Evolutionary conservation across 2,797 vertebrate species (phyloP).

Genomic region (Sebastes cheni): DNA sequence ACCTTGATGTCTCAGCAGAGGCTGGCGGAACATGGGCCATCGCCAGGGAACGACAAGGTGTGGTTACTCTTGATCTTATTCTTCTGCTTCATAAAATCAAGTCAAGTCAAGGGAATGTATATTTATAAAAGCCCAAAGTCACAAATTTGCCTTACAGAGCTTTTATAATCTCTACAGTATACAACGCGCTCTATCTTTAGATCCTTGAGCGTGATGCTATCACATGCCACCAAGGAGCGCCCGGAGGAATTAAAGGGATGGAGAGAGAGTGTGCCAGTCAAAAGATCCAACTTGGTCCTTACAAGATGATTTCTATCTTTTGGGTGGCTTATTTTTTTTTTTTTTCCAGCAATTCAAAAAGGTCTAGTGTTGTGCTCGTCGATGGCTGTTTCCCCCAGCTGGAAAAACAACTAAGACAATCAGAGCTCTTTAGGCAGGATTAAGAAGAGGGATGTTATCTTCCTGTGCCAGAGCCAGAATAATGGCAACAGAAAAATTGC

Average conservation of each 20-base stretch:
- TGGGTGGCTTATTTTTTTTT: not conserved
- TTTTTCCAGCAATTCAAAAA: not conserved
- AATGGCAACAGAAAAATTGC: constrained; percentile 17
- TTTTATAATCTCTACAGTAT: not conserved
- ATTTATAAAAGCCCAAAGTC: constrained; percentile 23
- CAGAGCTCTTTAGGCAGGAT: constrained; percentile 32
- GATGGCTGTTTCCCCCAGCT: not conserved
- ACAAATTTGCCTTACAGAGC: constrained; percentile 2
- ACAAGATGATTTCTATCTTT: not conserved
- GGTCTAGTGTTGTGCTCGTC: not conserved
- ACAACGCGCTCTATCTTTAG: not conserved
- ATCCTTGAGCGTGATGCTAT: not conserved
- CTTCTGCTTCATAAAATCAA: not conserved
- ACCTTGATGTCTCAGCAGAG: not conserved
- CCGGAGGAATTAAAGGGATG: not conserved
- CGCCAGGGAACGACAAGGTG: not conserved
- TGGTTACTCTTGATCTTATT: not conserved
- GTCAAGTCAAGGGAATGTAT: not conserved
- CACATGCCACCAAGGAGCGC: not conserved
- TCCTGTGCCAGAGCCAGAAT: constrained; percentile 25
- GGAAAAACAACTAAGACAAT: constrained; percentile 30
- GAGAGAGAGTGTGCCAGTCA: not conserved
- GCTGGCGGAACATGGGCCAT: not conserved
- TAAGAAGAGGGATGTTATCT: constrained; percentile 42
- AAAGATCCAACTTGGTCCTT: not conserved